These are phyloP conservation scores for Drosophila engyochracea DNA, from an alignment of 2,888 invertebrate genomes.

Conservation along the genomic window DNA sequence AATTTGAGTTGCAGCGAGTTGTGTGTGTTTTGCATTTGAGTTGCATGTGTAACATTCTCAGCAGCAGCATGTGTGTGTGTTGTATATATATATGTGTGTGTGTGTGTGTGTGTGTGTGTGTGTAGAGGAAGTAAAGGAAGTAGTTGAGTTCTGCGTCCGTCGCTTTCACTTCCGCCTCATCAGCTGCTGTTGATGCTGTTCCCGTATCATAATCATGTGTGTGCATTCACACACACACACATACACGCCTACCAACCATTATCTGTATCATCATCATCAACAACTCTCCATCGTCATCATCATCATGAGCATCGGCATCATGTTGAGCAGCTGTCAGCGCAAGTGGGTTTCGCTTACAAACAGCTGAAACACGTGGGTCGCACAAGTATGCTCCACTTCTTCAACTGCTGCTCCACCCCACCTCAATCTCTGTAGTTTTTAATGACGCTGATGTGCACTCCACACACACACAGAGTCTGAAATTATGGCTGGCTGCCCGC, in stretches of 20 bases:
- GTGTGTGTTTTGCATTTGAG: conserved; percentile 15
- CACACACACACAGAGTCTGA: conserved; percentile 5
- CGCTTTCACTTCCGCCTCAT: conserved; percentile 78
- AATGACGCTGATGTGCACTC: conserved; percentile 14
- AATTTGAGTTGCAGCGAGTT: conserved; percentile 11
- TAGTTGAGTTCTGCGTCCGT: conserved; percentile 65
- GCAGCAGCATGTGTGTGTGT: conserved; percentile 14
- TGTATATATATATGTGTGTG: conserved; percentile 10
- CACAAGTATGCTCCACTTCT: conserved; percentile 48
- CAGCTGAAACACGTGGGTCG: conserved; percentile 48
- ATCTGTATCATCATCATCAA: conserved; percentile 13
- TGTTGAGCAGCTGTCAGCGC: conserved; percentile 48
- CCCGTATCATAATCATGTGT: conserved; percentile 44
- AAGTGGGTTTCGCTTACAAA: conserved; percentile 62
- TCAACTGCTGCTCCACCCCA: neutral
- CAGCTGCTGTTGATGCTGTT: conserved; percentile 57
- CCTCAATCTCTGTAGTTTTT: conserved; percentile 1
- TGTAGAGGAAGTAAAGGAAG: conserved; percentile 52
- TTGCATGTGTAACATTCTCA: conserved; percentile 6
- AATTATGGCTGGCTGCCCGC: conserved; percentile 7
- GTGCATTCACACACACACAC: conserved; percentile 19
- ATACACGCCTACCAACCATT: conserved; percentile 35
- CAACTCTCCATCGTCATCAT: conserved; percentile 18
- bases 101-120: conserved; percentile 11
- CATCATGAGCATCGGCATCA: conserved; percentile 20